These are phyloP conservation scores for Lasiommata megera DNA, from an alignment of 2,888 invertebrate genomes.

Conservation along the genomic window DNA sequence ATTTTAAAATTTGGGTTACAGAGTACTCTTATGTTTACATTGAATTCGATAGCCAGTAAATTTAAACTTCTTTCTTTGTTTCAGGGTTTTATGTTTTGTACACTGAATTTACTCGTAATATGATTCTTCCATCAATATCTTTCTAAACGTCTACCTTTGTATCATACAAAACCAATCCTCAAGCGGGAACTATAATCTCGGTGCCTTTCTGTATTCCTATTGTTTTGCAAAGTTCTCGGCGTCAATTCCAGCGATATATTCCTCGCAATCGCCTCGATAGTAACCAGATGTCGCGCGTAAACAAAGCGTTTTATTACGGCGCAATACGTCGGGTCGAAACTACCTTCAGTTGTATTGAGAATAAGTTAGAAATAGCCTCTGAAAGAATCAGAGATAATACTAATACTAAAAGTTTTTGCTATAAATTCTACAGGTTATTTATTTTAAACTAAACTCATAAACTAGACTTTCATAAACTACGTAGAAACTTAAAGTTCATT, in stretches of 20 bases:
- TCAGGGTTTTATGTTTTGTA: too few relatives aligned
- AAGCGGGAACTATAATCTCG: neutral
- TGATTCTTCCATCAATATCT: too few relatives aligned
- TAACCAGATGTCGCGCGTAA: slow-evolving; percentile 21
- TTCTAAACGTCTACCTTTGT: too few relatives aligned
- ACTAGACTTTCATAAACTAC: neutral
- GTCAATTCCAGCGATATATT: slow-evolving; percentile 1
- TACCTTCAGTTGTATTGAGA: slow-evolving; percentile 9
- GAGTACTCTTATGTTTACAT: too few relatives aligned
- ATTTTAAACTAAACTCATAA: neutral
- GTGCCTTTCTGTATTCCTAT: neutral
- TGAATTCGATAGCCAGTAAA: too few relatives aligned
- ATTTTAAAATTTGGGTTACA: too few relatives aligned
- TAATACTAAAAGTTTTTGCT: slow-evolving; percentile 11
- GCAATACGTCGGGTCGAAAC: slow-evolving; percentile 7
- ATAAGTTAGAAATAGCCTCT: neutral
- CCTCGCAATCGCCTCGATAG: slow-evolving; percentile 11
- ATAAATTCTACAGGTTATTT: slow-evolving; percentile 9
- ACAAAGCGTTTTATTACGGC: slow-evolving; percentile 21
- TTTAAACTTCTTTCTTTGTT: too few relatives aligned
- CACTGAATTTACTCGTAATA: too few relatives aligned
- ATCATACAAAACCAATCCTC: neutral
- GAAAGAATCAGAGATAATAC: slow-evolving; percentile 3
- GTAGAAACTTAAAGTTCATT: too few relatives aligned
- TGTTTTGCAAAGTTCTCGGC: neutral